Percentiles rank a stretch among this genome's conserved stretches.
These are phyloP conservation scores for Chionis minor DNA, from an alignment of 2,113 vertebrate genomes.

Conservation along the genomic window DNA sequence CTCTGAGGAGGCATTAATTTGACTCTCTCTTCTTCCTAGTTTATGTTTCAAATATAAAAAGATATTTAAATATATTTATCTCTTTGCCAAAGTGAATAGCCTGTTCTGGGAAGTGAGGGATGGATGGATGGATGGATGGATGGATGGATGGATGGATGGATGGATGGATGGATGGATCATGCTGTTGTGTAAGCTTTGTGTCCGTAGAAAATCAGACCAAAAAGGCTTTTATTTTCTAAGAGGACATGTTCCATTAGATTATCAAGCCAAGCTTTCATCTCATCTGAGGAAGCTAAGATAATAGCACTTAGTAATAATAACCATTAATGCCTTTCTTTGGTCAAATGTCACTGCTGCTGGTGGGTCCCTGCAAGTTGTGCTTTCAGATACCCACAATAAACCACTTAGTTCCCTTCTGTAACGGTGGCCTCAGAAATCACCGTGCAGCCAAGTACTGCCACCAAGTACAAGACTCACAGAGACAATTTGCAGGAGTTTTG, in stretches of 20 bases:
- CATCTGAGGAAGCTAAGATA: not conserved
- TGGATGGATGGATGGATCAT: not conserved
- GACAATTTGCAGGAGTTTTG: not conserved
- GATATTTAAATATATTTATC: not conserved
- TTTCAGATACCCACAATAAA: not conserved
- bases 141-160: not conserved
- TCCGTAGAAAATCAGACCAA: not conserved
- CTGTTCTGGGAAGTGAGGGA: not conserved
- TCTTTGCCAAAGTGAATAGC: not conserved
- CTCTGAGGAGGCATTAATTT: not conserved
- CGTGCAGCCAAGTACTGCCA: not conserved
- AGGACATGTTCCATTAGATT: not conserved
- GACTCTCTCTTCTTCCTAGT: not conserved
- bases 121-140: not conserved
- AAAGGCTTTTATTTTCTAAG: not conserved
- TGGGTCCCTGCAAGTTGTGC: not conserved
- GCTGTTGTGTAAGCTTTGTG: not conserved
- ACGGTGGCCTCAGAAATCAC: not conserved
- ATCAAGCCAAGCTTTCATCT: not conserved
- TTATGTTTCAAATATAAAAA: not conserved
- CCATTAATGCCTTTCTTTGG: not conserved
- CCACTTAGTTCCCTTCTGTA: not conserved
- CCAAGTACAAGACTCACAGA: not conserved
- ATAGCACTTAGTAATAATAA: not conserved
- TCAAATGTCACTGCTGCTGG: not conserved